Base-by-base conservation (phyloP, 2,797 vertebrate species). In the Pseudotriccus pelzelni region DNA sequence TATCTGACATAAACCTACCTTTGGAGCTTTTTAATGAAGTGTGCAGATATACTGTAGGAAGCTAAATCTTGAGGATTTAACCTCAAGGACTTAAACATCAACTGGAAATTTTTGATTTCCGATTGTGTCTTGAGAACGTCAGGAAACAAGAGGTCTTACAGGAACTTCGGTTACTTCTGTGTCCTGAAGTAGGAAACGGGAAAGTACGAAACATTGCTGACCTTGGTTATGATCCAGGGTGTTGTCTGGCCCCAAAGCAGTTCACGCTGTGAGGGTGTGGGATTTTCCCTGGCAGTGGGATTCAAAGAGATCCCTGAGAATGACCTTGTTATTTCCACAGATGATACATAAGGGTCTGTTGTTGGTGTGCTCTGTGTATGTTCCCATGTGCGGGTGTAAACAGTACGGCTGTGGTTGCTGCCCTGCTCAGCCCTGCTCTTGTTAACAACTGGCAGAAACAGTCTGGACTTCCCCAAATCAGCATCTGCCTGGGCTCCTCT, bases 361-460 rank as follows among this genome's bases (percentile, higher is more conserved):
- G 37, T 8, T 0, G 1, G 8, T 39, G 50, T 28, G 27, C 41
- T 6, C 12, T 5, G 16, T 8, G 39, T 28, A 7, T 21, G 2
- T 43, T 66, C 39, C 43, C 20, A 13, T 2, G 10, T 24, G 47
- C 23, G 37, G 64, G 5, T 46, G 52, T 28, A 30, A 37, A 5
- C 7, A 64, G 39, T 21, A 7, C 0, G 10, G 36, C 27, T 69
- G 36, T 13, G 16, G 18, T 2, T 59, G 15, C 60, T 81, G 8
- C 47, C 22, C 23, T 50, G 17, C 2, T 56, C 41, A 63, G 47
- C 32, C 3, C 41, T 37, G 27, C 27, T 67, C 24, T 0, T n/a
- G 11, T 6, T 36, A 37, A 28, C 1, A 4, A 52, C 30, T 13
- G 55, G 32, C 50, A 58, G 43, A 50, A 36, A 25, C 20, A 14